Base-by-base conservation (phyloP, 1,140 invertebrate species). In the Goniozus legneri region DNA sequence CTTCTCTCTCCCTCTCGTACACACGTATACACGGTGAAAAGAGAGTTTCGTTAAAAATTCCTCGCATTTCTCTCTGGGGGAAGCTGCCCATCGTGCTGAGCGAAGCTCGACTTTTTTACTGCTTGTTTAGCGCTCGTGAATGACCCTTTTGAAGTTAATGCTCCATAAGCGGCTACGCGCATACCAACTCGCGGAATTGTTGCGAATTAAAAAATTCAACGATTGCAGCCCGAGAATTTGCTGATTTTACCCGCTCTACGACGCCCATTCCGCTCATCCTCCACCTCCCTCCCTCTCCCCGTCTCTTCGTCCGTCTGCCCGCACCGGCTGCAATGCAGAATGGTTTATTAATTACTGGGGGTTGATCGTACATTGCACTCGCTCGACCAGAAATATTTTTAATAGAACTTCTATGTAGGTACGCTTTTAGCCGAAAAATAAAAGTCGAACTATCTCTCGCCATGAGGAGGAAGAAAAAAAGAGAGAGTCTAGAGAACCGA, bases 131-230 rank as follows among this genome's bases (percentile, higher is more conserved):
- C 45, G 50, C 56, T 40, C 52, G 47, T 47, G 47, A 58, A 54
- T 54, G 51, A 54, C 47, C 56, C 56, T 59, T 59, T 59, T 59
- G 56, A 58, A 59, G 57, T 58, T 59, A 59, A 59, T 59, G 56
- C 47, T 36, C 47, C 57, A 54, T 58, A 51, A 59, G 52, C 39
- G 39, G 8, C 22, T 32, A 27, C 18, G 15, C 44, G 46, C 50
- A 58, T 42, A 52, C 56, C 58, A 51, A 59, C 47, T 45, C 34
- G 47, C 51, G 54, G 56, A 52, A 58, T 45, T 59, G 56, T 58
- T 51, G 47, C 37, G 32, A 50, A 37, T 47, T 59, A 52, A 59
- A 59, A 58, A 59, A 54, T 59, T 58, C 52, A 59, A 54, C 44
- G 56, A 50, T 42, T 43, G 42, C 33, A 36, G 27, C 22, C 31